Conservation (phyloP, 2,888 invertebrate species). For the Chromoteleia sp. region DNA sequence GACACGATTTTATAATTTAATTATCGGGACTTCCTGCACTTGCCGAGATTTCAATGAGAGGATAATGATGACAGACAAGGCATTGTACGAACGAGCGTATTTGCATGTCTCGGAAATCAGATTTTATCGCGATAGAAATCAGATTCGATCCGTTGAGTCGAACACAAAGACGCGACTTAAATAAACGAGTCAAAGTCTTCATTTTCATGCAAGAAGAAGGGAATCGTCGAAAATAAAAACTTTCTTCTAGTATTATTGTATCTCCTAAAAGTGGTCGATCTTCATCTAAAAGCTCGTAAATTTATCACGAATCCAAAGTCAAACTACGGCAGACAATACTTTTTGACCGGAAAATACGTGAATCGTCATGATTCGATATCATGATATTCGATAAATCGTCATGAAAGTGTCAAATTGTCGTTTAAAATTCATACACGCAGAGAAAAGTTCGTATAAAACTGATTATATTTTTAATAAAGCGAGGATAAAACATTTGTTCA, state of each 20-base stretch:
- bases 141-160: conserved; percentile 29
- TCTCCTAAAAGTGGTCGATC: too few species aligned
- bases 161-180: conserved; percentile 8
- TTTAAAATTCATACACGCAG: too few species aligned
- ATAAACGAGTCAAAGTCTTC: conserved; percentile 30
- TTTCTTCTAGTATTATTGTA: not conserved
- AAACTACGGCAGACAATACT: too few species aligned
- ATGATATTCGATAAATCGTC: too few species aligned
- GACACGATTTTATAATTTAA: conserved; percentile 61
- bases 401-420: too few species aligned
- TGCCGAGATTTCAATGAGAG: conserved; percentile 56
- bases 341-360: too few species aligned
- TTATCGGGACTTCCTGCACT: conserved; percentile 62
- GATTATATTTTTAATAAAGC: too few species aligned
- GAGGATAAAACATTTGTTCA: too few species aligned
- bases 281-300: too few species aligned
- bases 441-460: too few species aligned
- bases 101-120: conserved; percentile 63
- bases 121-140: conserved; percentile 44
- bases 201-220: not conserved
- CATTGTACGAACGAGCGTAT: conserved; percentile 49
- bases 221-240: not conserved
- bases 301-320: too few species aligned
- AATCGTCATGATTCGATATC: too few species aligned
- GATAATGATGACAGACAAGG: conserved; percentile 48